Evolutionary conservation across 2,113 vertebrate species (phyloP), one percentile per base, ranked within the genome.

Genomic region (Lucifuga dentata): DNA sequence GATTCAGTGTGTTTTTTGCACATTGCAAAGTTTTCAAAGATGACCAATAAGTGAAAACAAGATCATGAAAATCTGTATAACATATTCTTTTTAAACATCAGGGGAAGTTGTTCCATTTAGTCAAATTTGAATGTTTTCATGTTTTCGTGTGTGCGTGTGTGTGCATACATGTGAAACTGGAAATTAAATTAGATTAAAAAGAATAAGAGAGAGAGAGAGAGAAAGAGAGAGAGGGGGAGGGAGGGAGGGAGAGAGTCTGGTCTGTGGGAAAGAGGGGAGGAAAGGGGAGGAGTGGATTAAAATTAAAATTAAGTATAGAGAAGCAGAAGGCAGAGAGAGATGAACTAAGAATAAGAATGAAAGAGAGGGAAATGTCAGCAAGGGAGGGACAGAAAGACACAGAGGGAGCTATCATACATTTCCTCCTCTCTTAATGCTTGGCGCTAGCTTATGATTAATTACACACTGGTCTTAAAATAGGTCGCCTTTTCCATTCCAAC

Each of bases 401-500:
- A 65, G 35, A 79, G 80, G 76, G 84, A 79, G 69, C 53, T 45
- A 78, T 84, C 75, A 67, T 59, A 79, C 83, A 68, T 73, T 82
- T 85, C 64, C 48, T 70, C 59, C 62, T 68, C 66, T 78, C 61
- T 74, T 80, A 85, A 88, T 82, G 69, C 74, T 76, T 46, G 80
- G 78, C 85, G 78, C 76, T 60, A 43, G 52, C 73, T 85, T 82
- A 84, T 86, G 86, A 91, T 90, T 90, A 91, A 91, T 89, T 88
- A 83, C 89, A 80, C 72, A 62, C 41, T 49, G 61, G 60, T 81
- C 85, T 78, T 81, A 78, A 90, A 90, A 91, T 90, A 91, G 86
- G 80, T 65, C 73, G 72, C 76, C 70, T 62, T 45, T 70, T 73
- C 73, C 50, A 62, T 68, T 70, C 39, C 46, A 29, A 49, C 73